Percentiles rank a stretch among this genome's conserved stretches.
phyloP scores from a whole-genome alignment of 2,888 invertebrate species.

The Patella depressa region DNA sequence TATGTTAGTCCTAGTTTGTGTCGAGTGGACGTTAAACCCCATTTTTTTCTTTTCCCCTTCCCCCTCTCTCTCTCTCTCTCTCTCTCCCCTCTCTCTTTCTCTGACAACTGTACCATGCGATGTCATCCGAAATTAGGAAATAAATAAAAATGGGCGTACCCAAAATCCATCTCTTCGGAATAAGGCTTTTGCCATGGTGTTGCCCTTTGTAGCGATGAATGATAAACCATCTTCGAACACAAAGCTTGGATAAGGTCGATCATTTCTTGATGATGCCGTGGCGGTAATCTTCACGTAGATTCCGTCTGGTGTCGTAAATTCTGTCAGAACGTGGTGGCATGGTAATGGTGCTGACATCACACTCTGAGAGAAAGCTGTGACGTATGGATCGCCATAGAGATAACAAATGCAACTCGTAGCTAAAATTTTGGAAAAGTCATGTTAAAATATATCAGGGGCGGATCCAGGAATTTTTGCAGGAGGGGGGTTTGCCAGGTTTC shows the following conservation, averaged over 20 bases:
- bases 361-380: background rate
- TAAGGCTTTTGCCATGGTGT: background rate
- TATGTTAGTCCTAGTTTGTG: no score
- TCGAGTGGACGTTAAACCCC: no score
- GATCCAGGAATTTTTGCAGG: no score
- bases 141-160: background rate
- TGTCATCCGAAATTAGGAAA: no score
- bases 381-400: slow-evolving; percentile 6
- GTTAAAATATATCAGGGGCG: no score
- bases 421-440: background rate
- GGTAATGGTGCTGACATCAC: background rate
- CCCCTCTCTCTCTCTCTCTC: no score
- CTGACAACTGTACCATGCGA: no score
- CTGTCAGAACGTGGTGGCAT: background rate
- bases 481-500: no score
- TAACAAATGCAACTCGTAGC: background rate
- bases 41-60: no score
- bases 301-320: background rate
- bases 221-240: background rate
- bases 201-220: background rate
- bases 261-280: background rate
- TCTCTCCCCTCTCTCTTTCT: no score
- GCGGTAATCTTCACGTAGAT: background rate
- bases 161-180: background rate
- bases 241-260: background rate